Evolutionary conservation across 2,888 invertebrate species (phyloP).

Genomic region (Leptopterna dolabrata): DNA sequence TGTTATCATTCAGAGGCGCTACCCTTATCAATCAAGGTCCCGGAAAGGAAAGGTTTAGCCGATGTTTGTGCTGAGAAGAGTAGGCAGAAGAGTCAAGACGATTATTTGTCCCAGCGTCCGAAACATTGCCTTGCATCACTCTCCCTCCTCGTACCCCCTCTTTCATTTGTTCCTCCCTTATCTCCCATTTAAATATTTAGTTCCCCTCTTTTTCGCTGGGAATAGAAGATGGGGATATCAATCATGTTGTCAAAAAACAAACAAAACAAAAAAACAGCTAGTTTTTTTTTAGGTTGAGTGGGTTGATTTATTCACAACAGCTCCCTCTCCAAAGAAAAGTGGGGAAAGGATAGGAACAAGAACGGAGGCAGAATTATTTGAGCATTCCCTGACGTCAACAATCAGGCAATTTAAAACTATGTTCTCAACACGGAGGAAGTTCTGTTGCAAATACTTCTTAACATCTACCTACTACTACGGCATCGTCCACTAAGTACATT

Average conservation of each 20-base stretch:
- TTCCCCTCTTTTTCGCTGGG: background rate
- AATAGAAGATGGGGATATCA: constrained; percentile 22
- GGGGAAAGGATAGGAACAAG: background rate
- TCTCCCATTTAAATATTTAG: constrained; percentile 44
- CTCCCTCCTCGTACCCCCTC: background rate
- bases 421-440: background rate
- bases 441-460: too few relatives aligned
- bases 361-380: background rate
- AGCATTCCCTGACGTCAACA: background rate
- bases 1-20: constrained; percentile 35
- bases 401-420: background rate
- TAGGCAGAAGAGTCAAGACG: constrained; percentile 44
- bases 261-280: too few relatives aligned
- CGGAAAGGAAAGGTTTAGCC: background rate
- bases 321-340: background rate
- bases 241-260: constrained; percentile 15
- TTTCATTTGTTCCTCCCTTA: constrained; percentile 45
- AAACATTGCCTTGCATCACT: constrained; percentile 45
- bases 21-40: constrained; percentile 40
- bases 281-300: constrained; percentile 24
- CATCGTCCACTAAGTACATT: too few relatives aligned
- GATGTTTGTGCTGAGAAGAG: constrained; percentile 25
- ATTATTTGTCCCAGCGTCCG: constrained; percentile 46
- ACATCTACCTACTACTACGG: too few relatives aligned
- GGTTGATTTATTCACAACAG: constrained; percentile 36